These are phyloP conservation scores for Cyprinella venusta DNA, from an alignment of 2,797 vertebrate genomes.

Conservation along the genomic window DNA sequence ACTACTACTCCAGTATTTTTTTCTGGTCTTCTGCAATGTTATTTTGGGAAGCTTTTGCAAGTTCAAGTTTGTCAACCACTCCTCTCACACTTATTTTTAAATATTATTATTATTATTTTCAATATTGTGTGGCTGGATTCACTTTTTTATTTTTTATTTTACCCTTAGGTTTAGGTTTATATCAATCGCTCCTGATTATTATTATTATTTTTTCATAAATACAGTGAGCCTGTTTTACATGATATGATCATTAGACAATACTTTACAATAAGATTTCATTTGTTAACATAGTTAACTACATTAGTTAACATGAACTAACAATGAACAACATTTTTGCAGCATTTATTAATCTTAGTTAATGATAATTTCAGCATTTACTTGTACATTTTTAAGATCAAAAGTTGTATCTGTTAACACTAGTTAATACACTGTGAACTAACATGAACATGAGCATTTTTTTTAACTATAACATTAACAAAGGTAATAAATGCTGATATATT, in stretches of 20 bases:
- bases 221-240: not conserved
- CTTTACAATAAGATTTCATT: not conserved
- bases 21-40: not conserved
- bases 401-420: not conserved
- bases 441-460: not conserved
- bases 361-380: not conserved
- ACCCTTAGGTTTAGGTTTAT: not conserved
- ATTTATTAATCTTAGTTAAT: not conserved
- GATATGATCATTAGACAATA: not conserved
- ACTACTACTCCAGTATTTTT: slow-evolving; percentile 3
- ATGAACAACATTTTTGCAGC: not conserved
- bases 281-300: not conserved
- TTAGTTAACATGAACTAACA: not conserved
- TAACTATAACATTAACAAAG: not conserved
- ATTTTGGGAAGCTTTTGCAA: not conserved
- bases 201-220: not conserved
- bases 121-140: not conserved
- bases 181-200: too few species aligned
- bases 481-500: not conserved
- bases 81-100: too few species aligned
- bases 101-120: not conserved
- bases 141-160: not conserved
- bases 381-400: not conserved
- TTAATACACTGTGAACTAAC: not conserved
- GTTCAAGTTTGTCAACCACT: not conserved